Percentiles rank a stretch among this genome's conserved stretches.
Evolutionary conservation across 1,140 invertebrate genomes (phyloP).

Genomic region (Diorhabda elongata): DNA sequence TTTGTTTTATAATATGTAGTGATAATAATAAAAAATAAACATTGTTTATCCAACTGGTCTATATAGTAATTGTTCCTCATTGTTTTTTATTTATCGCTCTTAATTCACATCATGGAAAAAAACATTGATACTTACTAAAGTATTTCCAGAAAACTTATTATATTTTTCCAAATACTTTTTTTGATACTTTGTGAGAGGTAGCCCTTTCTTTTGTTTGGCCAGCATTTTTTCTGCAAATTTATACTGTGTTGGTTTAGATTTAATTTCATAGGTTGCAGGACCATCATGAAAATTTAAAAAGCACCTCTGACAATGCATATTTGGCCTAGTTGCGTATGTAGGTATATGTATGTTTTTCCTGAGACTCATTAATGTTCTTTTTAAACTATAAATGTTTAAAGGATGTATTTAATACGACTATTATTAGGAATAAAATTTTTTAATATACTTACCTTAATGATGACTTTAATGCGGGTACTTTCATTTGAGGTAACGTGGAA

Average conservation of each 20-base stretch:
- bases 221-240: conserved; percentile 27
- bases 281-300: conserved; percentile 24
- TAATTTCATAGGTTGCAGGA: conserved; percentile 12
- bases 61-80: too few species aligned
- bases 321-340: conserved; percentile 9
- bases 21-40: too few species aligned
- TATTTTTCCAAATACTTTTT: conserved; percentile 23
- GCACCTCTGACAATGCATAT: conserved; percentile 25
- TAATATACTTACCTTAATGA: too few species aligned
- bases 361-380: conserved; percentile 25
- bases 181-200: conserved; percentile 27
- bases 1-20: too few species aligned
- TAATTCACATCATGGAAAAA: too few species aligned
- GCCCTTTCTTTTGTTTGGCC: conserved; percentile 16
- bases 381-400: conserved; percentile 20
- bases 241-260: conserved; percentile 15
- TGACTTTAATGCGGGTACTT: too few species aligned
- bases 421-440: too few species aligned
- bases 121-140: conserved; percentile 7
- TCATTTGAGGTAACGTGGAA: too few species aligned
- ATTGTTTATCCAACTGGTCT: too few species aligned
- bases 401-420: too few species aligned
- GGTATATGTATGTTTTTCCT: conserved; percentile 15
- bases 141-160: conserved; percentile 15
- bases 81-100: too few species aligned